Conservation (phyloP, 2,888 invertebrate species). For the Polyommatus icarus region DNA sequence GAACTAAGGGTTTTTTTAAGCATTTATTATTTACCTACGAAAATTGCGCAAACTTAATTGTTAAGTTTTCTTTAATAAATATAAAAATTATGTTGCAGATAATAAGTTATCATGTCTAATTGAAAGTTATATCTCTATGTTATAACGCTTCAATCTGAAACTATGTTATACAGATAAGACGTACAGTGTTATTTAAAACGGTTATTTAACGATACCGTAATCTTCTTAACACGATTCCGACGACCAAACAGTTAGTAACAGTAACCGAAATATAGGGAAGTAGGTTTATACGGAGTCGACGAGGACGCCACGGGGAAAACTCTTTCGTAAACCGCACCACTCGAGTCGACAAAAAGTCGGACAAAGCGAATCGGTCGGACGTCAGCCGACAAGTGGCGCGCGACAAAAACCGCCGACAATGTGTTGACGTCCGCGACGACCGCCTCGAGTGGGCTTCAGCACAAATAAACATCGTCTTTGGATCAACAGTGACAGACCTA, state of each 20-base stretch:
- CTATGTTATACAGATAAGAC: too few relatives aligned
- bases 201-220: not conserved
- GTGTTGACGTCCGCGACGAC: not conserved
- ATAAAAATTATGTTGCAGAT: too few relatives aligned
- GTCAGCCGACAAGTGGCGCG: not conserved
- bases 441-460: not conserved
- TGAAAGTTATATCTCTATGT: too few relatives aligned
- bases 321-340: not conserved
- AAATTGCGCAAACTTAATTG: too few relatives aligned
- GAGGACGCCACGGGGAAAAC: not conserved
- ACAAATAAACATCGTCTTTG: not conserved
- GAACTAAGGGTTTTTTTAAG: too few relatives aligned
- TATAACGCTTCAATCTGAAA: too few relatives aligned
- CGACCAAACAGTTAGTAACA: not conserved
- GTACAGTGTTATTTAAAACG: too few relatives aligned
- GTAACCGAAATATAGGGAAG: not conserved
- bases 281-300: not conserved
- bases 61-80: too few relatives aligned
- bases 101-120: too few relatives aligned
- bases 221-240: not conserved
- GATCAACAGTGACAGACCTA: too few relatives aligned
- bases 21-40: too few relatives aligned
- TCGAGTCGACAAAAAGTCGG: not conserved
- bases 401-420: not conserved
- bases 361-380: slow-evolving; percentile 4